Conservation (phyloP, 2,888 invertebrate genomes). For the Caenorhabditis sulstoni region DNA sequence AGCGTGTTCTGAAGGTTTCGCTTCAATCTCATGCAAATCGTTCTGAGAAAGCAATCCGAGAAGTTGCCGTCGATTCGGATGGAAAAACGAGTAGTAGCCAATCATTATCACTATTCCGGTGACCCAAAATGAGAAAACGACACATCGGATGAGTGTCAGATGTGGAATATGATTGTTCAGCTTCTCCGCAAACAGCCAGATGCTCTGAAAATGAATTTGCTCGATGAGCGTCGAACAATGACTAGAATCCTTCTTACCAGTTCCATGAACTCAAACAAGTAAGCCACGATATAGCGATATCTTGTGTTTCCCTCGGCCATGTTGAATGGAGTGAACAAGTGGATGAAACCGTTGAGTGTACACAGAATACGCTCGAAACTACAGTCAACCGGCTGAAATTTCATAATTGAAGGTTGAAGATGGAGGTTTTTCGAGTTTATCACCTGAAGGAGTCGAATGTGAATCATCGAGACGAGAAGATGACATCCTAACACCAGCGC, state of each 20-base stretch:
- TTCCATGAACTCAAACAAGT: conserved; percentile 69
- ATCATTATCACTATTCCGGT: conserved; percentile 67
- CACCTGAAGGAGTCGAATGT: conserved; percentile 60
- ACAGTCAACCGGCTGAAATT: too few relatives aligned
- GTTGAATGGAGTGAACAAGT: conserved; percentile 75
- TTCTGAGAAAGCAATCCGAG: not conserved
- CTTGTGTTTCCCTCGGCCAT: conserved; percentile 72
- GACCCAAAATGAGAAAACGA: conserved; percentile 8
- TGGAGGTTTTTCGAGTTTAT: too few relatives aligned
- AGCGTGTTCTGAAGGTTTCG: too few relatives aligned
- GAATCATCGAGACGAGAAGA: conserved; percentile 58
- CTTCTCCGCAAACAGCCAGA: conserved; percentile 8
- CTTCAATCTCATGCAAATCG: not conserved
- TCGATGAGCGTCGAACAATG: too few relatives aligned
- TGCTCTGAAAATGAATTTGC: conserved; percentile 5
- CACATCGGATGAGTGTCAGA: not conserved
- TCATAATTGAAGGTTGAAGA: too few relatives aligned
- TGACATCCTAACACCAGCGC: conserved; percentile 28
- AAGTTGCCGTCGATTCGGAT: conserved; percentile 64
- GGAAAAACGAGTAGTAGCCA: conserved; percentile 68
- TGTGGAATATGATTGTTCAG: not conserved
- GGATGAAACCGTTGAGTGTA: conserved; percentile 67
- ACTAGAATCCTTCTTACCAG: too few relatives aligned
- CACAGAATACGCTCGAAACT: too few relatives aligned
- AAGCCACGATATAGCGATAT: conserved; percentile 66